Conservation (phyloP, 2,888 invertebrate species). For the Xestia sexstrigata region DNA sequence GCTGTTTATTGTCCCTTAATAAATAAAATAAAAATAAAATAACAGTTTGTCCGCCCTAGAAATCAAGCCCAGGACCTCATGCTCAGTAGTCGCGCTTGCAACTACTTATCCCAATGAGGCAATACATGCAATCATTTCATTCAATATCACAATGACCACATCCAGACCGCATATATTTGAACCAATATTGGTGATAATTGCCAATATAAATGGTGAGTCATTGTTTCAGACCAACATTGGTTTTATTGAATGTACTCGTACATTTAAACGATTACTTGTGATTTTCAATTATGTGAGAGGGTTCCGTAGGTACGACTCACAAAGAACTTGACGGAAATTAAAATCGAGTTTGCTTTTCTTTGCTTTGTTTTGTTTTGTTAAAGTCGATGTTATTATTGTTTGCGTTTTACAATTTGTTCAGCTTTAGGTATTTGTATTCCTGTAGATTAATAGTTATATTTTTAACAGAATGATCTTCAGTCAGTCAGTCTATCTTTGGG, state of each 20-base stretch:
- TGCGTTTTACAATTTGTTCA: slow-evolving; percentile 7
- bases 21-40: no score
- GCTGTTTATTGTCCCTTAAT: no score
- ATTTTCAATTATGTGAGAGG: slow-evolving; percentile 49
- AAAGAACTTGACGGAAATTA: slow-evolving; percentile 46
- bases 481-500: slow-evolving; percentile 4
- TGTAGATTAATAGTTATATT: background rate
- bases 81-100: background rate
- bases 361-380: slow-evolving; percentile 27
- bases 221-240: slow-evolving; percentile 24
- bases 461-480: background rate
- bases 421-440: background rate
- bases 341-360: slow-evolving; percentile 38
- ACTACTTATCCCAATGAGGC: background rate
- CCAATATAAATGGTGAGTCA: slow-evolving; percentile 43
- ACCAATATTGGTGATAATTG: slow-evolving; percentile 56
- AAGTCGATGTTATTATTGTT: slow-evolving; percentile 5
- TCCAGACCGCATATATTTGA: slow-evolving; percentile 59
- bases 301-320: slow-evolving; percentile 17
- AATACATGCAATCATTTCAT: slow-evolving; percentile 43
- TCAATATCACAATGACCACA: slow-evolving; percentile 42
- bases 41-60: background rate
- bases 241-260: slow-evolving; percentile 35
- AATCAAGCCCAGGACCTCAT: background rate
- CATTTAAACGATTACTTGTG: slow-evolving; percentile 32